Base-by-base conservation (phyloP, 2,113 vertebrate genomes). In the Delphinus delphis region DNA sequence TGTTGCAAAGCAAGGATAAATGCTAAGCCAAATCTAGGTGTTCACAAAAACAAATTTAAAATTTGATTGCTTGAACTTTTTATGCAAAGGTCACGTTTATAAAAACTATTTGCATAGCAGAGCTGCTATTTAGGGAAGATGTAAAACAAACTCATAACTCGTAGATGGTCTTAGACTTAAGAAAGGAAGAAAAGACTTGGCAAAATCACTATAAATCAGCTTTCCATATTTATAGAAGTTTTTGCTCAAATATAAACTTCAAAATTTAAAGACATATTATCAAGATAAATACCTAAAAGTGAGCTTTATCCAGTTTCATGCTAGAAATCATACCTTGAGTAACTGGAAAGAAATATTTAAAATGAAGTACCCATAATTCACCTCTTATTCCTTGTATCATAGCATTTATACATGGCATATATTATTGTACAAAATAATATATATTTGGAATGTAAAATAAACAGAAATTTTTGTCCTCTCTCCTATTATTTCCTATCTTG, bases 21-120 rank as follows among this genome's bases (percentile, higher is more conserved):
- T 62, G 41, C 6, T 93, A 93, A 97, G 50, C 26, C 60, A 94
- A 82, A 36, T 87, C 13, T 84, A 77, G 12, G 28, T 84, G 10
- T 88, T 95, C 41, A 90, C 36, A 91, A 85, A 87, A 95, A 90
- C n/a, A 80, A 67, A 67, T 68, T 13, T 84, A 86, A 95, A 88
- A 79, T 91, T 36, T 74, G 60, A 58, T 68, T 93, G 6, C 47
- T 58, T 93, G 31, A 90, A 76, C 38, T 89, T 95, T 60, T 71
- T 92, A 77, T 81, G 33, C 26, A 90, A 93, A 96, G 53, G 60
- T 81, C n/a, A 97, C 86, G 31, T 95, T 86, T 74, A 92, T 87
- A 67, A 84, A 96, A 96, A 85, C 58, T 65, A 96, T 92, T 95
- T 89, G 38, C 28, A 92, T 70, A 96, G 58, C 68, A 86, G 12